Percentiles rank a stretch among this genome's conserved stretches.
Evolutionary conservation across 2,113 vertebrate species (phyloP).

Genomic region (Spilogale gracilis): DNA sequence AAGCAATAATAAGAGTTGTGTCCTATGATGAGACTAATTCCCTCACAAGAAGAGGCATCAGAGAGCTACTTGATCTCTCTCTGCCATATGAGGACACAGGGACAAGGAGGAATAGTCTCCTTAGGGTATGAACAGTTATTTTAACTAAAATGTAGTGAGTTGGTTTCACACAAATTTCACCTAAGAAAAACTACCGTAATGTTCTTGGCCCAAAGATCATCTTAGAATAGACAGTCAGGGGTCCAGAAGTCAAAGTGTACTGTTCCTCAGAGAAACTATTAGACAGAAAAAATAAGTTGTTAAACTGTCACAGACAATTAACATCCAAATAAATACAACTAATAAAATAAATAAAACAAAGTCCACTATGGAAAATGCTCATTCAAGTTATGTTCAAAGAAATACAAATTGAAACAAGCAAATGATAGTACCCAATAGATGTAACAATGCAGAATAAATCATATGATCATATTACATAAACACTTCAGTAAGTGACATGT

Average conservation of each 20-base stretch:
- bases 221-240: constrained; percentile 7
- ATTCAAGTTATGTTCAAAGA: background rate
- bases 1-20: background rate
- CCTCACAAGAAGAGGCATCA: background rate
- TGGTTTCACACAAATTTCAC: constrained; percentile 40
- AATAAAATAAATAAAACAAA: constrained; percentile 25
- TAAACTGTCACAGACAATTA: background rate
- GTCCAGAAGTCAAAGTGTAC: background rate
- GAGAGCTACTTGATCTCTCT: background rate
- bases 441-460: background rate
- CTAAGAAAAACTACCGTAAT: background rate
- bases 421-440: background rate
- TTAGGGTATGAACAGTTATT: background rate
- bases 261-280: background rate
- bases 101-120: background rate
- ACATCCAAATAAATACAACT: constrained; percentile 40
- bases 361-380: constrained; percentile 2
- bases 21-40: background rate
- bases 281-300: constrained; percentile 22
- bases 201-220: constrained; percentile 19
- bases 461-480: background rate
- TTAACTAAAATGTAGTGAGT: background rate
- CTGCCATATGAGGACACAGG: background rate
- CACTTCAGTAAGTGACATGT: background rate
- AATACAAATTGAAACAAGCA: constrained; percentile 42